Conservation (phyloP, 2,113 vertebrate species). For the Casuarius casuarius region DNA sequence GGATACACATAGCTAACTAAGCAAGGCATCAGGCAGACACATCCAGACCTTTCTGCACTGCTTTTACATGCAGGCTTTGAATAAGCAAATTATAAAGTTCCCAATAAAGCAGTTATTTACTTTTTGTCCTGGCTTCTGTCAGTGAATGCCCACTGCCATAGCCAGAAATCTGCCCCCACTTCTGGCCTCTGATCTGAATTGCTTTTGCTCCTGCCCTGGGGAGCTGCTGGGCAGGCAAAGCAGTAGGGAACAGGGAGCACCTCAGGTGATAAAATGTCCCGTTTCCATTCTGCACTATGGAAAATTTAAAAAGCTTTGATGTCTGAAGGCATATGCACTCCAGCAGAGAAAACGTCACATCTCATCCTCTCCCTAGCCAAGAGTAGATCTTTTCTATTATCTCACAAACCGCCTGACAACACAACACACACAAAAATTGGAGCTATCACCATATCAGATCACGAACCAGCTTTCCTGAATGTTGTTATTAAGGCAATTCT, state of each 20-base stretch:
- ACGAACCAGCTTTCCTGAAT: neutral
- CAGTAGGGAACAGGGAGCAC: constrained; percentile 50
- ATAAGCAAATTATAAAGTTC: neutral
- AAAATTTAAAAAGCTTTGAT: constrained; percentile 58
- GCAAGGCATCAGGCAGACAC: too few species aligned
- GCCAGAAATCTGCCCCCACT: neutral
- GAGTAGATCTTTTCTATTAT: constrained; percentile 30
- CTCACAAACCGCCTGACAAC: constrained; percentile 36
- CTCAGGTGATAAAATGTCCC: constrained; percentile 61
- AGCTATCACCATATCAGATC: neutral
- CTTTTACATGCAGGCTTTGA: too few species aligned
- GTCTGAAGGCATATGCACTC: constrained; percentile 56
- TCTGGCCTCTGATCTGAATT: constrained; percentile 33
- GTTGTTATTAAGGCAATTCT: neutral
- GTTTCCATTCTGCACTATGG: constrained; percentile 42
- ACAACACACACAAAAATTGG: neutral
- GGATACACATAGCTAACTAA: too few species aligned
- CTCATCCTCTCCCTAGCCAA: constrained; percentile 28
- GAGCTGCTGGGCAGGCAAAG: constrained; percentile 16
- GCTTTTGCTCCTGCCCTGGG: neutral
- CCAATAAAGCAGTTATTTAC: neutral
- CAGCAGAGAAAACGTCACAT: constrained; percentile 62
- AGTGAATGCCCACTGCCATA: neutral
- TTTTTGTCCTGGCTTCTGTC: neutral
- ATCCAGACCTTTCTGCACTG: too few species aligned